Evolutionary conservation across 2,888 invertebrate genomes (phyloP).

Genomic region (Tryphoninae sp.): DNA sequence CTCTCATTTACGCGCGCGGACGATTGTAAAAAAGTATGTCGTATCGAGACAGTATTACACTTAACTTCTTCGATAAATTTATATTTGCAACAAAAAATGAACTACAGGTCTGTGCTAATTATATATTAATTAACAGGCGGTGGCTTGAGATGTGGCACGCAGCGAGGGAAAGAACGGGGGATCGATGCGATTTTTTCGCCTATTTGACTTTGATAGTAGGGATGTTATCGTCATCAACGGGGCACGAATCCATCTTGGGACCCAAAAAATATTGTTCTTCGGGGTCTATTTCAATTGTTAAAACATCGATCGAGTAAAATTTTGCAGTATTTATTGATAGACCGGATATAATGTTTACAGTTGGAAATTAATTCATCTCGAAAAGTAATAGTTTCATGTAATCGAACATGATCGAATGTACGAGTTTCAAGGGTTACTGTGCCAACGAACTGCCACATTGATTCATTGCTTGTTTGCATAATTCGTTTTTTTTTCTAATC

Average conservation of each 20-base stretch:
- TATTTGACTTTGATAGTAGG: not conserved
- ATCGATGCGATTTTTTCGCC: not conserved
- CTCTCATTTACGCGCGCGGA: constrained; percentile 3
- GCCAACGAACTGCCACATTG: constrained; percentile 4
- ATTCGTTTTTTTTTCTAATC: constrained; percentile 16
- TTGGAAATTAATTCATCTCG: too few species aligned
- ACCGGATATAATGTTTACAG: not conserved
- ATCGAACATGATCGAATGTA: not conserved
- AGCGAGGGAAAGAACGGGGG: not conserved
- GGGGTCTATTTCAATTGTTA: not conserved
- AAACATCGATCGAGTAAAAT: not conserved
- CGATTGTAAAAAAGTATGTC: not conserved
- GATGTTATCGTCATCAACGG: not conserved
- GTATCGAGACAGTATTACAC: not conserved
- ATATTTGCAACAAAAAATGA: not conserved
- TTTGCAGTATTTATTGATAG: not conserved
- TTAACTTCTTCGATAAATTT: not conserved
- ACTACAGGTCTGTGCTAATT: not conserved
- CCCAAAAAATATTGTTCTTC: constrained; percentile 5
- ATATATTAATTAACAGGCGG: not conserved
- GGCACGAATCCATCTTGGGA: constrained; percentile 2
- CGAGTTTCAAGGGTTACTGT: not conserved
- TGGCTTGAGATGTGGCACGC: not conserved
- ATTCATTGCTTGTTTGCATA: constrained; percentile 48
- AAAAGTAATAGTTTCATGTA: not conserved